These are phyloP conservation scores for Litoditis marina DNA, from an alignment of 2,888 invertebrate genomes.

Conservation along the genomic window DNA sequence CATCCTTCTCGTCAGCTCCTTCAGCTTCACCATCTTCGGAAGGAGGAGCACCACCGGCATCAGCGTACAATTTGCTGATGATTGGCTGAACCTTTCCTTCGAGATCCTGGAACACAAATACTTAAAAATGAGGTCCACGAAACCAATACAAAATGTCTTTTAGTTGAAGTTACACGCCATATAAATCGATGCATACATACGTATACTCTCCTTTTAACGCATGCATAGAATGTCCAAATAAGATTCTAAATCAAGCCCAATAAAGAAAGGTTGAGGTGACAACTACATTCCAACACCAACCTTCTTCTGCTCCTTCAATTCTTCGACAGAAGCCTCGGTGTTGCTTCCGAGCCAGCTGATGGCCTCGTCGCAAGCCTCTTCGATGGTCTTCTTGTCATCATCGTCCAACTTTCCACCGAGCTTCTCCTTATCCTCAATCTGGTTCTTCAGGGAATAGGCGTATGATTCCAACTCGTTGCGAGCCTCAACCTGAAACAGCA, in stretches of 20 bases:
- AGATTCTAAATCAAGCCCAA: too few species aligned
- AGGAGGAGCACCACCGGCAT: constrained; percentile 32
- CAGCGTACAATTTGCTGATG: constrained; percentile 85
- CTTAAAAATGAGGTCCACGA: background rate
- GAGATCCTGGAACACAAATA: constrained; percentile 73
- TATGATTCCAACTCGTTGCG: constrained; percentile 95
- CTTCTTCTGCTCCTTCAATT: constrained; percentile 72
- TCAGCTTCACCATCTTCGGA: constrained; percentile 30
- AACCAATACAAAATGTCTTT: too few species aligned
- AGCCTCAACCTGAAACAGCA: constrained; percentile 71
- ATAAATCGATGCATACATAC: too few species aligned
- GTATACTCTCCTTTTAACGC: too few species aligned
- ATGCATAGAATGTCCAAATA: too few species aligned
- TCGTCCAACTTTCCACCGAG: constrained; percentile 80
- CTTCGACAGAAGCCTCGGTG: constrained; percentile 66
- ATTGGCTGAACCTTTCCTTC: constrained; percentile 95
- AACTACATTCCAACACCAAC: background rate
- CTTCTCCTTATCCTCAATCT: constrained; percentile 88
- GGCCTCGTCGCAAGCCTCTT: constrained; percentile 87
- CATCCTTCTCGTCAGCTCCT: constrained; percentile 57
- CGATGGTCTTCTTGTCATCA: constrained; percentile 89
- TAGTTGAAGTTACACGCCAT: too few species aligned
- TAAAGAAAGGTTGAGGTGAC: background rate
- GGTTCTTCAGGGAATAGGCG: constrained; percentile 91
- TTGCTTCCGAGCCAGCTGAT: constrained; percentile 97